Conservation (phyloP, 2,797 vertebrate genomes). For the Enteromius paludinosus region DNA sequence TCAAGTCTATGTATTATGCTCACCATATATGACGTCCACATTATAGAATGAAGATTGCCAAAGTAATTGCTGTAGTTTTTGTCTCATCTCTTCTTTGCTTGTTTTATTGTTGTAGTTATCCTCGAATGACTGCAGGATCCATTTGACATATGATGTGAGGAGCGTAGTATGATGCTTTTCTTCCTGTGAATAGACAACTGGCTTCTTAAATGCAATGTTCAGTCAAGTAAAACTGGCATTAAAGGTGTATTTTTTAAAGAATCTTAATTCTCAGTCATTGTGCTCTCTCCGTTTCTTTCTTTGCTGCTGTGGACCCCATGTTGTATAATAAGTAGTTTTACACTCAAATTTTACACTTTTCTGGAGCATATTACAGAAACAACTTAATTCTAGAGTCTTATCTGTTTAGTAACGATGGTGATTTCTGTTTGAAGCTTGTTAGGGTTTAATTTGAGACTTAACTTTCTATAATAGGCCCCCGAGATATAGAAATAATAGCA, state of each 20-base stretch:
- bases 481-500: slow-evolving; percentile 4
- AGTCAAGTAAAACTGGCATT: slow-evolving; percentile 20
- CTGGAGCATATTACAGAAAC: not conserved
- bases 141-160: slow-evolving; percentile 69
- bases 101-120: slow-evolving; percentile 19
- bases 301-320: not conserved
- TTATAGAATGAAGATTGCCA: slow-evolving; percentile 72
- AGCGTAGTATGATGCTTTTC: slow-evolving; percentile 72
- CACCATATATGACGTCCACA: slow-evolving; percentile 65
- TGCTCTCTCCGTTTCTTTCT: not conserved
- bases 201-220: not conserved
- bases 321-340: not conserved
- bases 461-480: not conserved
- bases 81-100: slow-evolving; percentile 53
- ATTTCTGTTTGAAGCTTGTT: slow-evolving; percentile 13
- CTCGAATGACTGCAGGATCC: slow-evolving; percentile 46
- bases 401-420: slow-evolving; percentile 9
- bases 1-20: slow-evolving; percentile 25
- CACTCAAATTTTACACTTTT: not conserved
- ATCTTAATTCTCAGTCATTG: not conserved
- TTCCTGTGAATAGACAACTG: slow-evolving; percentile 65
- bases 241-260: not conserved
- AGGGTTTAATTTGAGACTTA: slow-evolving; percentile 21
- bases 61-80: slow-evolving; percentile 72
- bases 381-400: not conserved